Evolutionary conservation across 2,888 invertebrate genomes (phyloP).

Genomic region (Microctonus brassicae): DNA sequence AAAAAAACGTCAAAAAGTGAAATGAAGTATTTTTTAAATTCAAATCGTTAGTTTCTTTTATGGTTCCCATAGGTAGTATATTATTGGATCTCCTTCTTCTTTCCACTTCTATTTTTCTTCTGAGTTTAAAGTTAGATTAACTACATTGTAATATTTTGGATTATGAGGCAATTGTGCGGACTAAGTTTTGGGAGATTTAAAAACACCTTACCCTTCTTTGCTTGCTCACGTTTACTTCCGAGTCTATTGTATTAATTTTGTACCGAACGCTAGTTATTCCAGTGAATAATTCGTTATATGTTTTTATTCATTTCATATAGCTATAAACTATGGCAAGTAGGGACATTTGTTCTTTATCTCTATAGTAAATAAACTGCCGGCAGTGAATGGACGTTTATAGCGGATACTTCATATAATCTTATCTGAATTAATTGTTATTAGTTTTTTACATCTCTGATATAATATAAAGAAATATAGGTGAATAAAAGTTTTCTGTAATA

Average conservation of each 20-base stretch:
- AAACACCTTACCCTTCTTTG: conserved; percentile 4
- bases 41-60: no score
- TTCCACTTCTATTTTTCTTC: background rate
- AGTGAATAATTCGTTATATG: conserved; percentile 6
- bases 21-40: no score
- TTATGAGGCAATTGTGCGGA: background rate
- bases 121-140: background rate
- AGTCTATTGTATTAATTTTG: conserved; percentile 18
- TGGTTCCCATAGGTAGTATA: background rate
- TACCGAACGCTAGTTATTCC: conserved; percentile 15
- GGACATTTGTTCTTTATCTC: background rate
- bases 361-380: background rate
- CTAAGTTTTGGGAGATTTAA: background rate
- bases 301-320: background rate
- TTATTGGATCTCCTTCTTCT: background rate
- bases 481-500: background rate
- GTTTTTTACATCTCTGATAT: background rate
- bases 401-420: background rate
- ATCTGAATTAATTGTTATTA: background rate
- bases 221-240: conserved; percentile 6
- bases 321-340: background rate
- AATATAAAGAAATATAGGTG: background rate
- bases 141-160: background rate
- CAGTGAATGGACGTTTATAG: background rate
- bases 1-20: no score